A percentile compares a stretch with the other conserved stretches of the same genome.
Conservation (phyloP, 2,113 vertebrate genomes). For the Paramisgurnus dabryanus region DNA sequence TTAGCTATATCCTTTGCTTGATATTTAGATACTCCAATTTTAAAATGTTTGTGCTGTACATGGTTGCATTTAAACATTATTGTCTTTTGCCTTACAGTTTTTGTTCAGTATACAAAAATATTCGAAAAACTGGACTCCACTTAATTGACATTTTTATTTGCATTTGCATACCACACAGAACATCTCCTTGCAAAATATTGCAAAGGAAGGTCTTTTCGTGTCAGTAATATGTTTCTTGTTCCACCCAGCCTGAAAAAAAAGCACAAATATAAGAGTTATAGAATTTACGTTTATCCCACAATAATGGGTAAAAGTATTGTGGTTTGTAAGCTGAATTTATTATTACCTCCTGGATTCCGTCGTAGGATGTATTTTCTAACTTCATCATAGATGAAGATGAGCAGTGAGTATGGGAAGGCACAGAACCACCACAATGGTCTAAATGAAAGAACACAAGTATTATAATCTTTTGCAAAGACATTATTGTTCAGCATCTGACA, state of each 20-base stretch:
- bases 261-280: conserved; percentile 1
- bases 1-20: too few species aligned
- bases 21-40: too few species aligned
- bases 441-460: not conserved
- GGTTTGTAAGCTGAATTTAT: not conserved
- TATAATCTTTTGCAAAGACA: not conserved
- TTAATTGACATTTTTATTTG: too few species aligned
- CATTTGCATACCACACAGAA: too few species aligned
- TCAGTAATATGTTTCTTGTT: conserved; percentile 84
- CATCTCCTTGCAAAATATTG: not conserved
- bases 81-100: too few species aligned
- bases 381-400: conserved; percentile 81
- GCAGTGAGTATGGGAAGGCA: conserved; percentile 74
- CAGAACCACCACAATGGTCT: conserved; percentile 80
- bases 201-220: conserved; percentile 25
- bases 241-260: conserved; percentile 67
- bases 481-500: not conserved
- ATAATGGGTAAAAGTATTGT: too few species aligned
- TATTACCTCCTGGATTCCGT: conserved; percentile 76
- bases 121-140: too few species aligned
- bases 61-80: too few species aligned
- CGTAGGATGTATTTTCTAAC: conserved; percentile 76
- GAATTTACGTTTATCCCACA: too few species aligned
- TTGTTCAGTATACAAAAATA: too few species aligned
- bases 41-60: too few species aligned